Percentiles rank a stretch among this genome's conserved stretches.
These are phyloP conservation scores for Colletes latitarsis DNA, from an alignment of 1,140 invertebrate genomes.

Conservation along the genomic window DNA sequence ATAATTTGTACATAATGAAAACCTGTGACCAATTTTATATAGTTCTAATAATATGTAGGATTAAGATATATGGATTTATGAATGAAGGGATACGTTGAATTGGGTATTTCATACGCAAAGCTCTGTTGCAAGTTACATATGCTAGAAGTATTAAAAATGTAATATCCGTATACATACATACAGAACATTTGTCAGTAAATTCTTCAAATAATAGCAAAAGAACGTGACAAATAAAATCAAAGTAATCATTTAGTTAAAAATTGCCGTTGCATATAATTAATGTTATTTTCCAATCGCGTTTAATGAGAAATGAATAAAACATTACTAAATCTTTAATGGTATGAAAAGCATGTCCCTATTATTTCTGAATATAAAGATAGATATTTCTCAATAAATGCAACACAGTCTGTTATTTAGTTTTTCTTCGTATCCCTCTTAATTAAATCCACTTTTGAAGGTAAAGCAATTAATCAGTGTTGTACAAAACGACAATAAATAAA, in stretches of 20 bases:
- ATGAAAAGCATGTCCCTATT: neutral
- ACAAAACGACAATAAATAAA: conserved; percentile 2
- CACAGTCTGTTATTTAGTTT: conserved; percentile 1
- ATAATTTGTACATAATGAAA: conserved; percentile 71
- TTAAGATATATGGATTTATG: conserved; percentile 43
- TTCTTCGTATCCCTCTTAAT: conserved; percentile 38
- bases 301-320: neutral
- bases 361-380: neutral
- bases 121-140: conserved; percentile 11
- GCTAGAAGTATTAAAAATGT: neutral
- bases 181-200: neutral
- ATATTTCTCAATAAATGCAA: conserved; percentile 14
- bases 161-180: neutral
- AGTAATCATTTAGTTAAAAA: neutral
- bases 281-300: neutral
- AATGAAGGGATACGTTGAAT: conserved; percentile 35
- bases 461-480: conserved; percentile 29
- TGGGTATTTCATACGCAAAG: conserved; percentile 1
- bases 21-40: conserved; percentile 56
- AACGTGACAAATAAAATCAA: neutral
- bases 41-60: conserved; percentile 48
- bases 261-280: neutral
- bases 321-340: neutral
- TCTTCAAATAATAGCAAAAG: neutral
- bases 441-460: conserved; percentile 28